Percentiles rank a stretch among this genome's conserved stretches.
These are phyloP conservation scores for Elachura formosa DNA, from an alignment of 2,113 vertebrate species.

Conservation along the genomic window DNA sequence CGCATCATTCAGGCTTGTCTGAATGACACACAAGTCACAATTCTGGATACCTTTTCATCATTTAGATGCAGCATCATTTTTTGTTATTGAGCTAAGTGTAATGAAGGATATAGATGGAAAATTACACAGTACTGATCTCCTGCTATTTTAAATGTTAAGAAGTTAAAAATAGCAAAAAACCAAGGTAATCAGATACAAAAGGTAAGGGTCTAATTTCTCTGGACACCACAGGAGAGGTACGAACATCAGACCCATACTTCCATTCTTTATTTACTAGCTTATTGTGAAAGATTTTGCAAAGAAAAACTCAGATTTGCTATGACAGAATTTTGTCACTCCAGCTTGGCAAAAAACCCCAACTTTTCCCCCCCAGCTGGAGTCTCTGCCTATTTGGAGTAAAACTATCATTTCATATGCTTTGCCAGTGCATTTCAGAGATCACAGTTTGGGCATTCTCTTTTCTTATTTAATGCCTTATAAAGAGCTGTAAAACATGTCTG, in stretches of 20 bases:
- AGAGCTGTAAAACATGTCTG: neutral
- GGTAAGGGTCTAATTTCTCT: neutral
- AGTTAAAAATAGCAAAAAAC: neutral
- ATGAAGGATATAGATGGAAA: neutral
- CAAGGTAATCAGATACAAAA: neutral
- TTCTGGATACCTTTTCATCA: neutral
- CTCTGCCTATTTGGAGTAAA: neutral
- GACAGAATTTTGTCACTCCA: neutral
- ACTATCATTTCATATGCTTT: slow-evolving; percentile 13
- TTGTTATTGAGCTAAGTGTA: neutral
- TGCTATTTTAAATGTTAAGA: neutral
- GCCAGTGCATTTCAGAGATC: neutral
- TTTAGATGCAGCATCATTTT: neutral
- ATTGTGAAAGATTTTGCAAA: neutral
- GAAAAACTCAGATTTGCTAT: neutral
- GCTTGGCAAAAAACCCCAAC: neutral
- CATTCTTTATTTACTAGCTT: neutral
- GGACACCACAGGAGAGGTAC: neutral
- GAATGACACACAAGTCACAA: neutral
- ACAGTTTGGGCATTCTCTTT: neutral
- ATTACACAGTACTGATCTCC: neutral
- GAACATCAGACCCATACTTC: neutral
- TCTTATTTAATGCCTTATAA: neutral
- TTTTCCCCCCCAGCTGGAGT: neutral
- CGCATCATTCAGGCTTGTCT: neutral